Percentiles rank a stretch among this genome's conserved stretches.
phyloP scores from a whole-genome alignment of 92 coral and sea anemone species.

The Porites divaricata region DNA sequence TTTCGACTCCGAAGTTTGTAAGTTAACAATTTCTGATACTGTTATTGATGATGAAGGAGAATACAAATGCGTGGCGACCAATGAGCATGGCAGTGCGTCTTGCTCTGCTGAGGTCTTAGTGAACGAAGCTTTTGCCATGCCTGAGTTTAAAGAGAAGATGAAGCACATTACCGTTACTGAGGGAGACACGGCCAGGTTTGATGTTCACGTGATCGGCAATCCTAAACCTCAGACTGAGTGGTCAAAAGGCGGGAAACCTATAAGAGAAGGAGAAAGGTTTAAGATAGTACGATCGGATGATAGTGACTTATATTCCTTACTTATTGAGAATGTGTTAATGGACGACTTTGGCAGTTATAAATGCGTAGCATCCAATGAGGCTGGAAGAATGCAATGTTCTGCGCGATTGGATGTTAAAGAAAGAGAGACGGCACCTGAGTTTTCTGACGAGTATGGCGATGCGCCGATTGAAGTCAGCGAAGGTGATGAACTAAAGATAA shows the following conservation, averaged over 20 bases:
- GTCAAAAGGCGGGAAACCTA: conserved; percentile 79
- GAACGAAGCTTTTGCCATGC: conserved; percentile 67
- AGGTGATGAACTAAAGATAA: conserved; percentile 81
- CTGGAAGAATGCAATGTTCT: conserved; percentile 85
- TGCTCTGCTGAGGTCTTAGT: conserved; percentile 70
- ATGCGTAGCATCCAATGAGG: conserved; percentile 85
- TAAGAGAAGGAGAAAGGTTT: conserved; percentile 67
- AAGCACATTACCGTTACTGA: conserved; percentile 67
- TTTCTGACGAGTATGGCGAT: conserved; percentile 78
- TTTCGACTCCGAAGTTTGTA: conserved; percentile 80
- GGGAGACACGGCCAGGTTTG: conserved; percentile 76
- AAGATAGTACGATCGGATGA: conserved; percentile 49
- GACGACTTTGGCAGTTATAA: conserved; percentile 86
- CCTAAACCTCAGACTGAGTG: conserved; percentile 83
- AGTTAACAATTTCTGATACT: conserved; percentile 68
- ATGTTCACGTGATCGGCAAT: conserved; percentile 75
- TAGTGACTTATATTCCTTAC: conserved; percentile 52
- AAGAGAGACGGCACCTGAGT: conserved; percentile 75
- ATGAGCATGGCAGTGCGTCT: conserved; percentile 75
- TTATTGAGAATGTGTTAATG: conserved; percentile 60
- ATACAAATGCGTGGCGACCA: conserved; percentile 81
- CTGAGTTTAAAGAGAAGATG: conserved; percentile 82
- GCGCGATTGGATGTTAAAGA: conserved; percentile 86
- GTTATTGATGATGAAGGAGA: conserved; percentile 79
- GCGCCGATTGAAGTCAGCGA: conserved; percentile 76